A percentile compares a stretch with the other conserved stretches of the same genome.
phyloP scores from a whole-genome alignment of 2,113 vertebrate genomes.

The Bettongia penicillata region DNA sequence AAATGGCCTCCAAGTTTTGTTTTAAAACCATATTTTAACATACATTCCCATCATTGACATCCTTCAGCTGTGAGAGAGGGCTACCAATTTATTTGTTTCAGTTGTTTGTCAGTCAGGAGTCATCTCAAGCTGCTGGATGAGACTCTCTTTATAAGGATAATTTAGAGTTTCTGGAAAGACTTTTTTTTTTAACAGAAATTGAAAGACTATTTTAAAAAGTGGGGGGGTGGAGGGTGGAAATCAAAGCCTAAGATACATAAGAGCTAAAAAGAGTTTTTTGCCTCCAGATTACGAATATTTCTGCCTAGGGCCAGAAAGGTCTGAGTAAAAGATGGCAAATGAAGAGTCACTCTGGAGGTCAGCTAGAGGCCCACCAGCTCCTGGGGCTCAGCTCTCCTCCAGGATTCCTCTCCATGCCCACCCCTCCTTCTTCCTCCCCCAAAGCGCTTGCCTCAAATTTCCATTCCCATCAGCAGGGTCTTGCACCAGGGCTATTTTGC shows the following conservation, averaged over 20 bases:
- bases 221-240: background rate
- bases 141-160: background rate
- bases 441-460: background rate
- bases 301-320: background rate
- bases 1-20: background rate
- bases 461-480: background rate
- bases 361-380: background rate
- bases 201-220: background rate
- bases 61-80: slow-evolving; percentile 2
- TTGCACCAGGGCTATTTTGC: background rate
- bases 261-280: slow-evolving; percentile 27
- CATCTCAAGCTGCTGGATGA: slow-evolving; percentile 38
- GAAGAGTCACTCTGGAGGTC: background rate
- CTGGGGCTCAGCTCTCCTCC: background rate
- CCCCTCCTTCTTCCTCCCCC: background rate
- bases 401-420: background rate
- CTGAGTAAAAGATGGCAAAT: rapidly evolving
- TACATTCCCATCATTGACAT: slow-evolving; percentile 19
- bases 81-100: slow-evolving; percentile 17
- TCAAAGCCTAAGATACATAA: background rate
- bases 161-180: slow-evolving; percentile 57
- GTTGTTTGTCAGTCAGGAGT: slow-evolving; percentile 47
- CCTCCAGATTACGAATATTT: background rate
- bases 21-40: slow-evolving; percentile 36
- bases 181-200: slow-evolving; percentile 57